Evolutionary conservation across 2,113 vertebrate species (phyloP).

Genomic region (Baryphthengus martii): DNA sequence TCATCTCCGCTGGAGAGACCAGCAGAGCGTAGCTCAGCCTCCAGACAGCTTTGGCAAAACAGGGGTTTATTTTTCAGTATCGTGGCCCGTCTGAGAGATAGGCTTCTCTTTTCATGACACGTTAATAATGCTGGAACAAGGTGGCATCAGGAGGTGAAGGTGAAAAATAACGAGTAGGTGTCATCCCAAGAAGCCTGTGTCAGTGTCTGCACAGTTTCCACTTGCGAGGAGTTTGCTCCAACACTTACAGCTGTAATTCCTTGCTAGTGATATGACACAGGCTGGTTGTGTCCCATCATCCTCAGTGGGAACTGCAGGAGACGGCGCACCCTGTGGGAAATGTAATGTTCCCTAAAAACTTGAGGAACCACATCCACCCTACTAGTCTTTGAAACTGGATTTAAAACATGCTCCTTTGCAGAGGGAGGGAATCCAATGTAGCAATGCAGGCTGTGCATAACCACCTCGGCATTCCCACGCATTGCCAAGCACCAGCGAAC

Average conservation of each 20-base stretch:
- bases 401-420: background rate
- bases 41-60: background rate
- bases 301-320: background rate
- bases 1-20: rapidly evolving
- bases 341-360: background rate
- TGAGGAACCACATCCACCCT: background rate
- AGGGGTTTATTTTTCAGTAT: background rate
- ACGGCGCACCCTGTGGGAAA: background rate
- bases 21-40: background rate
- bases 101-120: background rate
- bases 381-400: background rate
- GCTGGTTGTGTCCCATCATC: background rate
- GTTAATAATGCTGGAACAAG: background rate
- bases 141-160: background rate
- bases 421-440: background rate
- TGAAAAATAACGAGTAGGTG: background rate
- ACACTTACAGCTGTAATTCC: background rate
- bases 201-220: conserved; percentile 21
- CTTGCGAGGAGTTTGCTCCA: background rate
- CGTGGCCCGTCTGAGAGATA: background rate
- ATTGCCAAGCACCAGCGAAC: background rate
- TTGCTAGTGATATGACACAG: background rate
- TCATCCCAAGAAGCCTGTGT: background rate
- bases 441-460: background rate
- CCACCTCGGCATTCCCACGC: background rate